Conservation (phyloP, 2,797 vertebrate genomes). For the Onychomys torridus region DNA sequence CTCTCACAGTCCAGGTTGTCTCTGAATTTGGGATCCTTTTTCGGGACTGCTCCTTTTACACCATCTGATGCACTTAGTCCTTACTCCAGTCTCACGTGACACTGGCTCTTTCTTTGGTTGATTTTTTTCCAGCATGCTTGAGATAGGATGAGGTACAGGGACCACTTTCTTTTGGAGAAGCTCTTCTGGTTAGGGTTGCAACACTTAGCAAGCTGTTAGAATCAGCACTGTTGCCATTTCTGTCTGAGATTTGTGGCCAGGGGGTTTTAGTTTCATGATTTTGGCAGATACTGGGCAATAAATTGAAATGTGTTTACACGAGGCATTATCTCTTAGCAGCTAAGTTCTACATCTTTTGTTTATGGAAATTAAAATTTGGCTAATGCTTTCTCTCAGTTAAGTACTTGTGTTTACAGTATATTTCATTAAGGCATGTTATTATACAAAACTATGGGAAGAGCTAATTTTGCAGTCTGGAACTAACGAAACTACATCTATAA, state of each 20-base stretch:
- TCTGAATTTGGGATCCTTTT: neutral
- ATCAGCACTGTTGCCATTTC: conserved; percentile 57
- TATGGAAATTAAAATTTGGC: conserved; percentile 75
- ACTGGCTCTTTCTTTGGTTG: conserved; percentile 32
- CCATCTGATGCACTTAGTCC: conserved; percentile 31
- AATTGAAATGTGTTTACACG: conserved; percentile 77
- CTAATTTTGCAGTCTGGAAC: conserved; percentile 62
- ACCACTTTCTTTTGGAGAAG: neutral
- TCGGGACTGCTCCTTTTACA: neutral
- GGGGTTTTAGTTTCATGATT: conserved; percentile 72
- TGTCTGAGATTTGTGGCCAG: conserved; percentile 29
- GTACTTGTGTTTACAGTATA: conserved; percentile 65
- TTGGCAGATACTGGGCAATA: conserved; percentile 67
- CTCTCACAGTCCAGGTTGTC: neutral
- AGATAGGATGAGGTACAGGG: conserved; percentile 21
- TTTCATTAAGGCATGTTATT: conserved; percentile 67
- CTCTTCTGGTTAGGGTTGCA: conserved; percentile 41
- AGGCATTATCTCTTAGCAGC: conserved; percentile 68
- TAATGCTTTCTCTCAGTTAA: conserved; percentile 74
- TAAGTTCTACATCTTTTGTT: conserved; percentile 78
- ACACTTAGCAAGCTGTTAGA: conserved; percentile 65
- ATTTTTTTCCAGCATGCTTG: conserved; percentile 50
- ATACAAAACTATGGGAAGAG: conserved; percentile 59
- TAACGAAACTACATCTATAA: conserved; percentile 66
- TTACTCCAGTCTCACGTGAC: conserved; percentile 4